Conservation (phyloP, 2,888 invertebrate genomes). For the Cerceris rybyensis region DNA sequence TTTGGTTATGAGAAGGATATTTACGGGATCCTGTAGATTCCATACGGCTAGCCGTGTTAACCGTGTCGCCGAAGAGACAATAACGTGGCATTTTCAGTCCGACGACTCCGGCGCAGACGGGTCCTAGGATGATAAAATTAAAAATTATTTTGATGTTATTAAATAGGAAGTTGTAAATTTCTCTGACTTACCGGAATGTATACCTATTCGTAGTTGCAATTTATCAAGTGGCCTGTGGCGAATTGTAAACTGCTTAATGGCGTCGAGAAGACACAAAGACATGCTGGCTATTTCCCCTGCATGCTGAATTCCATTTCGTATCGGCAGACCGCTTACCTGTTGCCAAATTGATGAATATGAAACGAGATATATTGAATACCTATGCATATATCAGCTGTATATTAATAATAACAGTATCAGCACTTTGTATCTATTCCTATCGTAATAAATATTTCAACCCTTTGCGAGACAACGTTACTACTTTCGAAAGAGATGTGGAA, state of each 20-base stretch:
- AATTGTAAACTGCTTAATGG: slow-evolving; percentile 93
- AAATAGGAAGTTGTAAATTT: slow-evolving; percentile 4
- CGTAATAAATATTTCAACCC: too few species aligned
- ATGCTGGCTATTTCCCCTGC: slow-evolving; percentile 97
- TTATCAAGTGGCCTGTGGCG: slow-evolving; percentile 93
- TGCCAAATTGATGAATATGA: background rate
- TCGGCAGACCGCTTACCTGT: slow-evolving; percentile 93
- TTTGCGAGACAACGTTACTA: background rate
- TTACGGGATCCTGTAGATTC: slow-evolving; percentile 92
- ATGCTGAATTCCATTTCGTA: slow-evolving; percentile 93
- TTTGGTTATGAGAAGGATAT: slow-evolving; percentile 62
- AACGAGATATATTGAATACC: background rate
- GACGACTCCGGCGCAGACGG: slow-evolving; percentile 96
- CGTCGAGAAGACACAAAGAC: slow-evolving; percentile 93
- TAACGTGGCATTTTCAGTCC: slow-evolving; percentile 97
- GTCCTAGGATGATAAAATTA: slow-evolving; percentile 83
- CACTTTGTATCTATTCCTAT: too few species aligned
- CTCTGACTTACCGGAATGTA: slow-evolving; percentile 88
- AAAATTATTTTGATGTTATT: background rate
- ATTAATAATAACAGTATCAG: background rate
- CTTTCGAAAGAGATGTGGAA: too few species aligned
- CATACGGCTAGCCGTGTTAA: slow-evolving; percentile 94
- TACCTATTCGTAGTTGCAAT: slow-evolving; percentile 93
- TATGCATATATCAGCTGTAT: background rate
- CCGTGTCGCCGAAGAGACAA: slow-evolving; percentile 96